Evolutionary conservation across 92 coral and sea anemone genomes (phyloP), one percentile per base, ranked within the genome.

Genomic region (Bergia sp.): DNA sequence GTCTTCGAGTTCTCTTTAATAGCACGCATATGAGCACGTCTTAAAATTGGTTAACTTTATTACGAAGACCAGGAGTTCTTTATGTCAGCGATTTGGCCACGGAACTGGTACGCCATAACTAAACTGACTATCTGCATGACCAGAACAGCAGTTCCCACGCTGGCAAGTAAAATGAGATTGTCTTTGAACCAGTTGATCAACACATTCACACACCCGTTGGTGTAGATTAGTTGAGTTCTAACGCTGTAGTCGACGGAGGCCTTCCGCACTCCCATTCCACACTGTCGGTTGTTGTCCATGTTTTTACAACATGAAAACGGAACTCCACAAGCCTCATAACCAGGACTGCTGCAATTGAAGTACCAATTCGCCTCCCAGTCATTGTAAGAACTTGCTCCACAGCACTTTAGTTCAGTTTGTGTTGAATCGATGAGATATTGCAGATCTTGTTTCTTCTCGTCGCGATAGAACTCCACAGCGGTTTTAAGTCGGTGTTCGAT

Each of bases 251-350:
- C 82, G 91, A 85, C 61, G 47, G 53, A 69, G 18, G 53, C 36
- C 1, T 41, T 57, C 39, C 96, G 86, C 1, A 92, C 91, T 13
- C 92, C 93, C 41, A 39, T 83, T 29, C 96, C 96, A 89, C 96
- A 94, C 85, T 94, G 96, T 11, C 90, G 89, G 57, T 94, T 94
- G 23, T 90, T 91, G 12, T 85, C 78, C 23, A 86, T 91, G 2
- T 83, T 80, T 78, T 78, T 86, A 39, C 96, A 94, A 72, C 96
- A 94, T 1, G 96, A 90, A 75, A 45, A 86, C 8, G 96, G 96
- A 23, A 94, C 96, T 37, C 96, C 96, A 41, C 96, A 93, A 15
- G 92, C 92, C 49, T 92, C 94, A n/a, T 61, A 77, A 7, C 90
- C 72, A 1, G 85, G 88, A 42, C 91, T 80, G 73, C 90, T 80